A percentile compares a stretch with the other conserved stretches of the same genome.
These are phyloP conservation scores for Suncus etruscus DNA, from an alignment of 2,113 vertebrate species.

Conservation along the genomic window DNA sequence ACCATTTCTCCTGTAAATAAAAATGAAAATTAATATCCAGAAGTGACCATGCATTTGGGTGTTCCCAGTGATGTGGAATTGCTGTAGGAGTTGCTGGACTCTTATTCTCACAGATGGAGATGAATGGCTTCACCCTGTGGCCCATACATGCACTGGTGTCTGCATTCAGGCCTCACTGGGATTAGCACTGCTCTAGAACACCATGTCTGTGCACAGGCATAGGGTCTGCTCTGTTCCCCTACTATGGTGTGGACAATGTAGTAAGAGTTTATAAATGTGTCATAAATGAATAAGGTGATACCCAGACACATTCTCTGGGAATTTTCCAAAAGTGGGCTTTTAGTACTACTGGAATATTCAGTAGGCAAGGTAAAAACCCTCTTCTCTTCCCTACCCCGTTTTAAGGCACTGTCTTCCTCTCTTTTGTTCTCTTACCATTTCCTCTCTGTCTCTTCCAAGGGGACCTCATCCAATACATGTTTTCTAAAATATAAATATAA, in stretches of 20 bases:
- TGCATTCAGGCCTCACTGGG: neutral
- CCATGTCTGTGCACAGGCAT: accelerated
- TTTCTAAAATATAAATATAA: neutral
- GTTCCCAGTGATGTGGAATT: neutral
- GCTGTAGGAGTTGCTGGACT: neutral
- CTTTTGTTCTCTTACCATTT: neutral
- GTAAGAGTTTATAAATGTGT: neutral
- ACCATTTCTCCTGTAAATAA: neutral
- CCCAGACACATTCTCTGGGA: neutral
- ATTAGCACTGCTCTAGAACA: neutral
- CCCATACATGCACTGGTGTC: accelerated
- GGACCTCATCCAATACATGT: neutral
- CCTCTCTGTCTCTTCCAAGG: neutral
- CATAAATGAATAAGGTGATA: neutral
- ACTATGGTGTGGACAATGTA: no score
- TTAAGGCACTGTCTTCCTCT: neutral
- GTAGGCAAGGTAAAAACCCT: no score
- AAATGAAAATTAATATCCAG: constrained; percentile 22
- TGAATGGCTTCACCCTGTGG: neutral
- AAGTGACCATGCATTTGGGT: neutral
- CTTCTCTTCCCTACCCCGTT: neutral
- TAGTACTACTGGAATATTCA: neutral
- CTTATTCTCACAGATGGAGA: neutral
- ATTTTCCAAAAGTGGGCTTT: neutral
- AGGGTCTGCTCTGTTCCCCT: neutral